Conservation (phyloP, 2,797 vertebrate species). For the Sebastes oblongus region DNA sequence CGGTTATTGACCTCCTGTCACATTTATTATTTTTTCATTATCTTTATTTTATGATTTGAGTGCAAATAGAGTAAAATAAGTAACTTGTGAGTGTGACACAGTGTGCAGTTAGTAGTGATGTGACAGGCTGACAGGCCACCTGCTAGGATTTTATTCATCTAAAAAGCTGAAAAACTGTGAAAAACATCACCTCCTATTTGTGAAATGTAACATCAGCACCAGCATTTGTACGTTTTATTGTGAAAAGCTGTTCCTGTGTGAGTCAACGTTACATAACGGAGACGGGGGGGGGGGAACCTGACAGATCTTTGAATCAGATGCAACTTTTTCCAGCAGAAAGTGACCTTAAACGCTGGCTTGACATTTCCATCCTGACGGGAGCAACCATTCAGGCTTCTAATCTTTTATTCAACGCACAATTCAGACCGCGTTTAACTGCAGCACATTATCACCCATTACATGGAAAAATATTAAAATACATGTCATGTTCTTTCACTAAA, state of each 20-base stretch:
- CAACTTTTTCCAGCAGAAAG: slow-evolving; percentile 1
- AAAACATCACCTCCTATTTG: not conserved
- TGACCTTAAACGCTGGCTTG: slow-evolving; percentile 44
- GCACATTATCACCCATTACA: slow-evolving; percentile 18
- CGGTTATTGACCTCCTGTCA: too few species aligned
- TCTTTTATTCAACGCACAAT: slow-evolving; percentile 53
- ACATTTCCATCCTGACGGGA: slow-evolving; percentile 53
- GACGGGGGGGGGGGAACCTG: not conserved
- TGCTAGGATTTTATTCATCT: not conserved
- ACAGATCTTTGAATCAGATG: not conserved
- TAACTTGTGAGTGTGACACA: too few species aligned
- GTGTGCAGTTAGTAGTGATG: too few species aligned
- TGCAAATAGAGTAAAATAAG: too few species aligned
- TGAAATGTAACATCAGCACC: not conserved
- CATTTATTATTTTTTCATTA: too few species aligned
- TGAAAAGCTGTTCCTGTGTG: not conserved
- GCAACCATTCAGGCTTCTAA: slow-evolving; percentile 21
- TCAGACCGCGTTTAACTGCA: slow-evolving; percentile 24
- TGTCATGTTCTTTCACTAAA: not conserved
- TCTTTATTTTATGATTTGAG: too few species aligned
- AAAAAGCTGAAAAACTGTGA: not conserved
- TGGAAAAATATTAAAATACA: not conserved
- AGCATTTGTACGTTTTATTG: not conserved
- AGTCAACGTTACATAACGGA: not conserved
- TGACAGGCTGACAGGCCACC: not conserved